phyloP scores from a whole-genome alignment of 2,888 invertebrate genomes.

The Drosophila meridiana region DNA sequence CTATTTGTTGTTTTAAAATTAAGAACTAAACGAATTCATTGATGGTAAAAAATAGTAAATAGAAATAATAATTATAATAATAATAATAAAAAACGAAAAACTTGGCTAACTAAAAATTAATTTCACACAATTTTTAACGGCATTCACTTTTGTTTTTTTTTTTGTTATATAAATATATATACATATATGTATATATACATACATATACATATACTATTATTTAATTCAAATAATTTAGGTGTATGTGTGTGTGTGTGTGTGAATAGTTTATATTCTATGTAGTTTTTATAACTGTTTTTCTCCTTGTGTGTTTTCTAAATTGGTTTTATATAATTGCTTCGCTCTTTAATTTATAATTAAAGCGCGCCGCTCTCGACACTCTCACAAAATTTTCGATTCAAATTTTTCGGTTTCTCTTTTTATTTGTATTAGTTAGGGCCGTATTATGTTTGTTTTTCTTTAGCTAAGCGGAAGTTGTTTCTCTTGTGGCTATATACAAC shows the following conservation, averaged over 20 bases:
- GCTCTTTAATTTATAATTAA: constrained; percentile 72
- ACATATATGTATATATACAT: neutral
- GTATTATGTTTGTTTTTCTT: constrained; percentile 31
- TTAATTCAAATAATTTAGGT: constrained; percentile 52
- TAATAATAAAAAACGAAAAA: constrained; percentile 39
- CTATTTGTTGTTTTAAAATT: constrained; percentile 22
- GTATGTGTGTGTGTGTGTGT: constrained; percentile 14
- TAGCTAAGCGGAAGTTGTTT: constrained; percentile 74
- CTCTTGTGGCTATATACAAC: constrained; percentile 62
- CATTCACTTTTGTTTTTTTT: constrained; percentile 12
- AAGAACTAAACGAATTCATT: constrained; percentile 35
- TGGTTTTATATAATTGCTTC: constrained; percentile 6
- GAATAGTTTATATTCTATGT: constrained; percentile 25
- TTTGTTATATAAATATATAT: neutral
- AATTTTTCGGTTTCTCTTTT: constrained; percentile 3
- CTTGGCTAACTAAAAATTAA: constrained; percentile 74
- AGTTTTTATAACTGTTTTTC: neutral
- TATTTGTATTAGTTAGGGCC: constrained; percentile 63
- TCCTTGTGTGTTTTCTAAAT: constrained; percentile 20
- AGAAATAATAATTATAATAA: constrained; percentile 15
- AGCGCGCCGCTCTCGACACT: constrained; percentile 48
- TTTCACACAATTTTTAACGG: constrained; percentile 50
- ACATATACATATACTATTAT: constrained; percentile 33
- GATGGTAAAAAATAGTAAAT: constrained; percentile 8
- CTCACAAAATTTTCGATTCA: constrained; percentile 32